phyloP scores from a whole-genome alignment of 2,888 invertebrate species.

The Ectropis crepuscularia region DNA sequence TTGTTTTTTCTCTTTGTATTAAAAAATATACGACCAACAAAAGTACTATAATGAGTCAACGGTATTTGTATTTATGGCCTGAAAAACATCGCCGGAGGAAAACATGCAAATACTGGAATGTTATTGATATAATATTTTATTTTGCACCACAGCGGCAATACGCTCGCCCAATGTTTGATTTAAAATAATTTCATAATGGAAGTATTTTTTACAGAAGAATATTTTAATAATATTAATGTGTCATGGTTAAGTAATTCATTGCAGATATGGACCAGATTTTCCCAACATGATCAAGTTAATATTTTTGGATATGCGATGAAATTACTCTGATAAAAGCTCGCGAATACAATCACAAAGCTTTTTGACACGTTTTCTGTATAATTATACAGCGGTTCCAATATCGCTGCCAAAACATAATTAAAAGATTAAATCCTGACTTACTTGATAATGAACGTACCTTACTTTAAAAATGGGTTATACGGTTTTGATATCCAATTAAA shows the following conservation, averaged over 20 bases:
- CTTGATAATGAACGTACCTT: too few species aligned
- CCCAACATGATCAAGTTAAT: conserved; percentile 53
- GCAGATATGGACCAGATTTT: conserved; percentile 50
- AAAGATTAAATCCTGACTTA: background rate
- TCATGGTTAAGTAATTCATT: conserved; percentile 51
- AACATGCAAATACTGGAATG: conserved; percentile 44
- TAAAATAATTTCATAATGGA: conserved; percentile 44
- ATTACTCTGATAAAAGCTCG: conserved; percentile 56
- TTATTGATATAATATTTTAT: conserved; percentile 47
- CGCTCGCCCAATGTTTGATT: conserved; percentile 34
- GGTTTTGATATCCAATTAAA: too few species aligned
- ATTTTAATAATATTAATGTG: conserved; percentile 43
- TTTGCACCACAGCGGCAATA: conserved; percentile 28
- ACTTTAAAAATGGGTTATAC: too few species aligned
- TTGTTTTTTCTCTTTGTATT: too few species aligned
- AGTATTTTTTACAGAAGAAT: conserved; percentile 28
- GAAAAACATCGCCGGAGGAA: conserved; percentile 35
- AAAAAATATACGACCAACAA: conserved; percentile 6
- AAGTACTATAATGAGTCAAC: conserved; percentile 34
- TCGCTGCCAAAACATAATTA: conserved; percentile 7
- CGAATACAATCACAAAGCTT: conserved; percentile 15
- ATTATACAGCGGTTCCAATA: conserved; percentile 12
- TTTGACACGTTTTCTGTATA: conserved; percentile 14
- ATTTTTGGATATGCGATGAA: conserved; percentile 64
- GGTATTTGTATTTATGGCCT: conserved; percentile 42